Evolutionary conservation across 2,888 invertebrate species (phyloP).

Genomic region (Laspeyria flexula): DNA sequence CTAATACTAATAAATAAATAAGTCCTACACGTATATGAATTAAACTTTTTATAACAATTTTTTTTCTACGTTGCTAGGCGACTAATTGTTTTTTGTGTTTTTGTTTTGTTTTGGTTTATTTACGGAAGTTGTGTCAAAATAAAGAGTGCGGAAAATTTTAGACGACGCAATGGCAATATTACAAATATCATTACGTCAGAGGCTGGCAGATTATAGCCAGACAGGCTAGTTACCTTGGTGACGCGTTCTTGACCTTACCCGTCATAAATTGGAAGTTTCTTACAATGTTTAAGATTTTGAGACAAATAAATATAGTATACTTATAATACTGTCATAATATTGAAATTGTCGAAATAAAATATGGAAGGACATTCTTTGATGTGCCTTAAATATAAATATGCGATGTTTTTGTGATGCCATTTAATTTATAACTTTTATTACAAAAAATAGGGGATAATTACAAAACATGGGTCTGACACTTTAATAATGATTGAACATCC

Average conservation of each 20-base stretch:
- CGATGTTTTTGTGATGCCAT: no score
- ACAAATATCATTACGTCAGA: conserved; percentile 8
- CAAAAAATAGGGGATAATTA: no score
- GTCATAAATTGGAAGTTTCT: conserved; percentile 23
- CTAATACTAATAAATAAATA: no score
- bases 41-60: no score
- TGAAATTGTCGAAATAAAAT: not conserved
- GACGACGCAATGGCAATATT: not conserved
- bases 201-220: not conserved
- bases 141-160: not conserved
- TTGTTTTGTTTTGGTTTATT: not conserved
- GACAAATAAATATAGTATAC: no score
- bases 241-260: conserved; percentile 30
- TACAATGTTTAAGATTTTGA: conserved; percentile 30
- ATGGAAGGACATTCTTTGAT: not conserved
- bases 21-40: no score
- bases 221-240: conserved; percentile 8
- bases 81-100: not conserved
- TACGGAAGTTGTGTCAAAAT: not conserved
- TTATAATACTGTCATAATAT: conserved; percentile 7
- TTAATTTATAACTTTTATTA: no score
- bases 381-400: no score
- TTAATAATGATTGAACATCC: not conserved
- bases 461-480: no score
- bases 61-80: not conserved